A percentile compares a stretch with the other conserved stretches of the same genome.
These are phyloP conservation scores for Pseudomyrmex pallidus DNA, from an alignment of 1,140 invertebrate species.

Conservation along the genomic window DNA sequence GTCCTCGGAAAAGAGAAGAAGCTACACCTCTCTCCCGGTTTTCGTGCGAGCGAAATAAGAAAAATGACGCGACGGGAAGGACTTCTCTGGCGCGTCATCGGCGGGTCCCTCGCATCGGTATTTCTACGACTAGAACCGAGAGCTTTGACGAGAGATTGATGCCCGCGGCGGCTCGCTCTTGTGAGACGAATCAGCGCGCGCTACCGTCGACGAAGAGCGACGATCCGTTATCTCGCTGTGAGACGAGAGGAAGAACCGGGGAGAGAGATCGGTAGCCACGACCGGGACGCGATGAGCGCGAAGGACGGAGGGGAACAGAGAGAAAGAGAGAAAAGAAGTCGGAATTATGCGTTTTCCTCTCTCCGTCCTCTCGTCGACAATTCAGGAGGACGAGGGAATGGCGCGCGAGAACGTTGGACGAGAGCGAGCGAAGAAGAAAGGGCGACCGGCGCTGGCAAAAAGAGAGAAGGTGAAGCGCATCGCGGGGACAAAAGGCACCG, in stretches of 20 bases:
- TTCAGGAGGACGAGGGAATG: conserved; percentile 51
- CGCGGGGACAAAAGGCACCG: conserved; percentile 83
- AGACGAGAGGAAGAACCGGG: conserved; percentile 43
- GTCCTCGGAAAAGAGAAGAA: not conserved
- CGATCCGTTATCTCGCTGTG: conserved; percentile 52
- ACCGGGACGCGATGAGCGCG: conserved; percentile 44
- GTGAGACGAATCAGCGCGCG: conserved; percentile 69
- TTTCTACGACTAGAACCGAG: conserved; percentile 81
- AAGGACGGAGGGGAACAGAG: conserved; percentile 35
- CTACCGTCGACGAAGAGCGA: conserved; percentile 53
- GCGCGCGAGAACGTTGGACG: not conserved
- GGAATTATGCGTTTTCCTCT: conserved; percentile 55
- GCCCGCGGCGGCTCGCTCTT: conserved; percentile 69
- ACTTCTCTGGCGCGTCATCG: conserved; percentile 1
- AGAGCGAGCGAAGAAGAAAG: conserved; percentile 69
- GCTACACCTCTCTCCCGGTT: not conserved
- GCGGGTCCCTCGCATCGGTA: conserved; percentile 72
- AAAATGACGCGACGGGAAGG: conserved; percentile 35
- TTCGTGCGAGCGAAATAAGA: conserved; percentile 7
- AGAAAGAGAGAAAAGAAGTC: conserved; percentile 35
- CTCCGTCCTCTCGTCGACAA: conserved; percentile 57
- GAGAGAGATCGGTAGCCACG: conserved; percentile 28
- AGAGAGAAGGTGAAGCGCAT: conserved; percentile 70
- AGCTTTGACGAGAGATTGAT: conserved; percentile 85
- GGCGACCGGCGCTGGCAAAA: conserved; percentile 68